Evolutionary conservation across 1,140 invertebrate genomes (phyloP).

Genomic region (Heliconius congener): DNA sequence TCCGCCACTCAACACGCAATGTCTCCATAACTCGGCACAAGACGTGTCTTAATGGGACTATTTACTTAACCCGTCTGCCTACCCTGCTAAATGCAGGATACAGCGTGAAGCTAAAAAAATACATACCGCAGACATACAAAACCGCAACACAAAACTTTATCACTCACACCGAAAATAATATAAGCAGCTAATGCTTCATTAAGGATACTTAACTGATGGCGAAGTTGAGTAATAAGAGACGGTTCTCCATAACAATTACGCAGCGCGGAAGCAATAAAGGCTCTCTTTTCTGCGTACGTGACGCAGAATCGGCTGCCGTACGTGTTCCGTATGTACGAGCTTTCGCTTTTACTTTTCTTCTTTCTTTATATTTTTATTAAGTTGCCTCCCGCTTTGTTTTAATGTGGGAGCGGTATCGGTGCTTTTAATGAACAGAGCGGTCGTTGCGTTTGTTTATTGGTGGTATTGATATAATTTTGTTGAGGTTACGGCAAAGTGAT

Average conservation of each 20-base stretch:
- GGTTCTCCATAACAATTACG: conserved; percentile 76
- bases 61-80: no score
- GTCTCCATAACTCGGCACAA: no score
- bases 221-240: conserved; percentile 70
- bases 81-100: no score
- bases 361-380: conserved; percentile 42
- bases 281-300: conserved; percentile 72
- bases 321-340: conserved; percentile 64
- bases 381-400: conserved; percentile 24
- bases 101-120: no score
- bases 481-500: not conserved
- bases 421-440: conserved; percentile 6
- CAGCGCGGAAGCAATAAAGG: conserved; percentile 72
- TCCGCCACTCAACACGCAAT: no score
- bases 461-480: not conserved
- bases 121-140: no score
- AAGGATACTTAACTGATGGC: conserved; percentile 46
- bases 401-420: conserved; percentile 11
- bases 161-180: conserved; percentile 18
- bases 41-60: no score
- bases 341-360: conserved; percentile 60
- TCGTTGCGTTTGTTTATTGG: not conserved
- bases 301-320: conserved; percentile 63
- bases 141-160: not conserved
- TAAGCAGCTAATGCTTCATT: conserved; percentile 40